These are phyloP conservation scores for Epizoanthus ramosus DNA, from an alignment of 92 coral and sea anemone species.

Conservation along the genomic window DNA sequence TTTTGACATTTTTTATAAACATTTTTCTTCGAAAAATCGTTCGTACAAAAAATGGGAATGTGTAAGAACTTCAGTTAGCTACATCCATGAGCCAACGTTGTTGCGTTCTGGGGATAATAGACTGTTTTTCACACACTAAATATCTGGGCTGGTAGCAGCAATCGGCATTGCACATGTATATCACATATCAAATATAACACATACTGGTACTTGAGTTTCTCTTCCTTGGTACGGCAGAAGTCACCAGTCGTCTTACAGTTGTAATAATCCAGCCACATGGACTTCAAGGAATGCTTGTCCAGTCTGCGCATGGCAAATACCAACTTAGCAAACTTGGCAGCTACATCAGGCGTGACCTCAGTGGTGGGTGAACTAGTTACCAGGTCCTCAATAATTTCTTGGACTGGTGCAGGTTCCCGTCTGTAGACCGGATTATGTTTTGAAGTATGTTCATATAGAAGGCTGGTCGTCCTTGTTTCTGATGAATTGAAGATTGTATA, in stretches of 20 bases:
- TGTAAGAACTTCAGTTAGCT: too few species aligned
- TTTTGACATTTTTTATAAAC: too few species aligned
- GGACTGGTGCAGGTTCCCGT: slow-evolving; percentile 26
- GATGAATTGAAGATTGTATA: background rate
- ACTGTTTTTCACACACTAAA: too few species aligned
- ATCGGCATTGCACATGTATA: too few species aligned
- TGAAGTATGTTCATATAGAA: slow-evolving; percentile 32
- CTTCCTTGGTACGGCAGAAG: slow-evolving; percentile 44
- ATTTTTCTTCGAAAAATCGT: too few species aligned
- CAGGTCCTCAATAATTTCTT: slow-evolving; percentile 53
- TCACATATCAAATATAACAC: slow-evolving; percentile 3
- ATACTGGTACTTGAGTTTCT: slow-evolving; percentile 59
- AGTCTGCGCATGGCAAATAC: slow-evolving; percentile 60
- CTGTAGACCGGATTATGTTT: background rate
- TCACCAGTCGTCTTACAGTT: slow-evolving; percentile 31
- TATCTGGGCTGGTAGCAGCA: too few species aligned
- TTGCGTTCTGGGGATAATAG: too few species aligned
- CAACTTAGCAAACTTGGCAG: slow-evolving; percentile 52
- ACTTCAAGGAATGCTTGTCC: slow-evolving; percentile 36
- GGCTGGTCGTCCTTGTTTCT: slow-evolving; percentile 29
- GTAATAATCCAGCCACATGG: slow-evolving; percentile 50
- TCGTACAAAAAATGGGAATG: too few species aligned
- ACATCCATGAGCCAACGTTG: too few species aligned
- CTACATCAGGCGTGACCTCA: slow-evolving; percentile 55
- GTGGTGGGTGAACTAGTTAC: slow-evolving; percentile 46